A percentile compares a stretch with the other conserved stretches of the same genome.
phyloP scores from a whole-genome alignment of 2,113 vertebrate species.

The Probosciger aterrimus region DNA sequence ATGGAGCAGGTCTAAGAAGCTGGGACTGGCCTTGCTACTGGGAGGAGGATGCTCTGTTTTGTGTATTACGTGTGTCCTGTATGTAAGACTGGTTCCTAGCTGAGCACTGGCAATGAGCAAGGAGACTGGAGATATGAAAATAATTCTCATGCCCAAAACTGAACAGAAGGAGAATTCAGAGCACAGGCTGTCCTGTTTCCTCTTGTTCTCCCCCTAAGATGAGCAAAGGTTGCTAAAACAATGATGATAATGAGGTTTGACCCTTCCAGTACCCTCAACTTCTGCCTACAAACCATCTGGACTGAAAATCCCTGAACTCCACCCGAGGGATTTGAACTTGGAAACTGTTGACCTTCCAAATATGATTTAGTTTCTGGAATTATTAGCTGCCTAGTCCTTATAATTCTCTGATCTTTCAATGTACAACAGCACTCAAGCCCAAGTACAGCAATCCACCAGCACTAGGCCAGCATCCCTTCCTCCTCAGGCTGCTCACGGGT shows the following conservation, averaged over 20 bases:
- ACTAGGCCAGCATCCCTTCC: not conserved
- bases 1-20: not conserved
- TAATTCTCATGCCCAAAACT: not conserved
- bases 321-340: slow-evolving; percentile 1
- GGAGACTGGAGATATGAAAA: not conserved
- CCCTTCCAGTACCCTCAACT: not conserved
- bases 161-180: not conserved
- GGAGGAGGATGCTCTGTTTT: not conserved
- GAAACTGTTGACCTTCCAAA: slow-evolving; percentile 16
- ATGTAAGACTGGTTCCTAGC: not conserved
- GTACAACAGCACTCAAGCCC: not conserved
- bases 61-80: accelerated
- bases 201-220: not conserved
- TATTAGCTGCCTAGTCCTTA: not conserved
- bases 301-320: slow-evolving; percentile 33
- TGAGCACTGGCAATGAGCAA: not conserved
- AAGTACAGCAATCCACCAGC: not conserved
- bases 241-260: not conserved
- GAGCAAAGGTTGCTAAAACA: slow-evolving; percentile 28
- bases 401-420: not conserved
- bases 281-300: slow-evolving; percentile 13
- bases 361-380: slow-evolving; percentile 8
- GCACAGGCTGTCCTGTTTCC: not conserved
- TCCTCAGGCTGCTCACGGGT: not conserved
- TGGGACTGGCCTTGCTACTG: not conserved